Conservation (phyloP, 2,888 invertebrate species). For the Bugula neritina region DNA sequence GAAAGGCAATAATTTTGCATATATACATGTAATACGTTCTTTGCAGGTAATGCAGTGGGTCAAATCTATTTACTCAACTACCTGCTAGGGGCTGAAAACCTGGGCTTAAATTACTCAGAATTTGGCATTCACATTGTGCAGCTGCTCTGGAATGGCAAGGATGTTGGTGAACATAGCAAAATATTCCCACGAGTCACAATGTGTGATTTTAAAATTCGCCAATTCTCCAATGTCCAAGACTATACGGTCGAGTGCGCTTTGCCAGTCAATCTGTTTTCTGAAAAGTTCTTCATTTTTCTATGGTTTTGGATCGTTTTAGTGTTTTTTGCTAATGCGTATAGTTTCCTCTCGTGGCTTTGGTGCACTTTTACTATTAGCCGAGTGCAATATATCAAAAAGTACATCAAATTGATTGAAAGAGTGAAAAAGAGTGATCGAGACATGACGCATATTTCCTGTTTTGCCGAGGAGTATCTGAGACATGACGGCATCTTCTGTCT, state of each 20-base stretch:
- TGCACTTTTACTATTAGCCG: background rate
- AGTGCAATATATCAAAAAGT: slow-evolving; percentile 52
- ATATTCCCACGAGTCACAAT: slow-evolving; percentile 54
- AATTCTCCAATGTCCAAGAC: slow-evolving; percentile 29
- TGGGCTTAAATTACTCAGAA: background rate
- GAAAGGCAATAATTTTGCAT: no score
- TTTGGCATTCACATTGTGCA: slow-evolving; percentile 13
- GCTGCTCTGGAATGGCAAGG: background rate
- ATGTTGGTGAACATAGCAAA: slow-evolving; percentile 40
- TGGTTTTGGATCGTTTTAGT: slow-evolving; percentile 50
- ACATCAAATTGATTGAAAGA: slow-evolving; percentile 54
- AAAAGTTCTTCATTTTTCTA: slow-evolving; percentile 46
- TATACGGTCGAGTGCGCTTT: slow-evolving; percentile 48
- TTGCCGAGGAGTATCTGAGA: slow-evolving; percentile 48
- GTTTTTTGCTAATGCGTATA: slow-evolving; percentile 42
- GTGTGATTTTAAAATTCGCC: slow-evolving; percentile 35
- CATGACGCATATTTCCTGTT: slow-evolving; percentile 48
- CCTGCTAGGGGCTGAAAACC: slow-evolving; percentile 40
- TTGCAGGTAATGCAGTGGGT: slow-evolving; percentile 46
- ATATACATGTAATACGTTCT: no score
- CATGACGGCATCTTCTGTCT: slow-evolving; percentile 51
- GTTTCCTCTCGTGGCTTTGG: slow-evolving; percentile 33
- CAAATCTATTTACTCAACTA: slow-evolving; percentile 51
- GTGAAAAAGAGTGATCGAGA: slow-evolving; percentile 43
- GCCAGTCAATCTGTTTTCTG: slow-evolving; percentile 48